phyloP scores from a whole-genome alignment of 30 jellyfish, hydroid and myxozoan species.

The Pelagia noctiluca region DNA sequence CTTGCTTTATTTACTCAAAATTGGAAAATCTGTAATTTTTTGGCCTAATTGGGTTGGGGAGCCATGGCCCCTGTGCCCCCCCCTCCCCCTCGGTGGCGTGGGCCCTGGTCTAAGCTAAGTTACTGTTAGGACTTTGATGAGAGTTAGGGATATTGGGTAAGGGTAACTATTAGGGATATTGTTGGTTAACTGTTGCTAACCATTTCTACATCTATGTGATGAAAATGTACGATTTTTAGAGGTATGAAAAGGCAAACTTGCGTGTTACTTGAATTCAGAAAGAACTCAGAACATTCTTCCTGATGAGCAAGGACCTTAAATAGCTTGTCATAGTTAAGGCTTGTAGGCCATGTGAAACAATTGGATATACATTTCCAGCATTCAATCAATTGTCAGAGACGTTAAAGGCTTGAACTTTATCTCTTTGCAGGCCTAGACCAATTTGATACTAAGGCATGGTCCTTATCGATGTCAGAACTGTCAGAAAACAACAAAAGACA shows the following conservation, averaged over 20 bases:
- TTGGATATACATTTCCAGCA: not conserved
- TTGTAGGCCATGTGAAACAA: not conserved
- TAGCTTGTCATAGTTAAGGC: not conserved
- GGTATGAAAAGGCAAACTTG: not conserved
- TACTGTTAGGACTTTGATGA: too few species aligned
- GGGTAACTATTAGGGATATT: too few species aligned
- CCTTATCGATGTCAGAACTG: constrained; percentile 65
- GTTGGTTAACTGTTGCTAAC: too few species aligned
- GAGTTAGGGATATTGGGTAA: too few species aligned
- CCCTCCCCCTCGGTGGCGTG: too few species aligned
- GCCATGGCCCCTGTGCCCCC: too few species aligned
- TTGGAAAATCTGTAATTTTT: too few species aligned
- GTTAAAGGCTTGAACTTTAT: constrained; percentile 3
- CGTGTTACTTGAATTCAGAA: not conserved
- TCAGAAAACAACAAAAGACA: constrained; percentile 31
- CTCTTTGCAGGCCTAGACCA: constrained; percentile 30
- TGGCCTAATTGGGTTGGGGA: too few species aligned
- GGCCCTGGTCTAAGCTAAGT: too few species aligned
- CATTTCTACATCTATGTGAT: too few species aligned
- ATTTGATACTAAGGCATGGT: constrained; percentile 56
- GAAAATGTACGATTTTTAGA: too few species aligned
- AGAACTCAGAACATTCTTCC: not conserved
- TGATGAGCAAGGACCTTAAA: not conserved
- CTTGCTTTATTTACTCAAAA: too few species aligned
- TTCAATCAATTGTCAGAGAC: not conserved